Conservation (phyloP, 2,888 invertebrate genomes). For the Nomada fabriciana region DNA sequence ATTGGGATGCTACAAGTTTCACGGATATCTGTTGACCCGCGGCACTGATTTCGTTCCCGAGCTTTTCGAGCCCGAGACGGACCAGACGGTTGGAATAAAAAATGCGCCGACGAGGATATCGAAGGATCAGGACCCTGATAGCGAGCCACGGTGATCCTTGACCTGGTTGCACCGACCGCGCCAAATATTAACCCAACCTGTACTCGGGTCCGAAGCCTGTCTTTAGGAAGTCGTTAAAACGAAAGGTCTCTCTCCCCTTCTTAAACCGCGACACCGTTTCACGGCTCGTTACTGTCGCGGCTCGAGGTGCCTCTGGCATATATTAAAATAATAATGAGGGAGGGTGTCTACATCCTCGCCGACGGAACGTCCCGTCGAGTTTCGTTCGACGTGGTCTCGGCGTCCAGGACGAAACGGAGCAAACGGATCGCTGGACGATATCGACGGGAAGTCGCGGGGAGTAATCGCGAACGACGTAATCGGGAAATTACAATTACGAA, state of each 20-base stretch:
- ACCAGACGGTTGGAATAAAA: conserved; percentile 7
- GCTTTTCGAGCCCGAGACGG: no score
- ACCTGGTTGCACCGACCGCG: conserved; percentile 77
- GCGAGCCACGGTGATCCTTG: conserved; percentile 74
- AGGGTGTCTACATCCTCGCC: conserved; percentile 30
- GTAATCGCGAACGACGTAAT: no score
- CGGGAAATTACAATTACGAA: no score
- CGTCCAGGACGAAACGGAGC: background rate
- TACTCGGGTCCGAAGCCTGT: conserved; percentile 52
- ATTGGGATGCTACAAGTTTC: no score
- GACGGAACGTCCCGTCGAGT: conserved; percentile 32
- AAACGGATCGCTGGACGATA: conserved; percentile 1
- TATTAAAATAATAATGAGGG: conserved; percentile 68
- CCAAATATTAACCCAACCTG: conserved; percentile 79
- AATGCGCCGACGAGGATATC: conserved; percentile 11
- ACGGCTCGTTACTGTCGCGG: conserved; percentile 68
- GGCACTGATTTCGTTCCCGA: no score
- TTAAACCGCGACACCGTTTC: conserved; percentile 72
- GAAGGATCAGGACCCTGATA: conserved; percentile 62
- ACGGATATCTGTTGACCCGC: no score
- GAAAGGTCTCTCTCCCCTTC: conserved; percentile 63
- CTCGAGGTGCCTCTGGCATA: conserved; percentile 55
- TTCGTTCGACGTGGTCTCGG: conserved; percentile 8
- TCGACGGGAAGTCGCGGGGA: conserved; percentile 9
- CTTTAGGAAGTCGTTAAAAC: conserved; percentile 74